Percentiles rank a stretch among this genome's conserved stretches.
These are phyloP conservation scores for Plectus sambesii DNA, from an alignment of 1,140 invertebrate genomes.

Conservation along the genomic window DNA sequence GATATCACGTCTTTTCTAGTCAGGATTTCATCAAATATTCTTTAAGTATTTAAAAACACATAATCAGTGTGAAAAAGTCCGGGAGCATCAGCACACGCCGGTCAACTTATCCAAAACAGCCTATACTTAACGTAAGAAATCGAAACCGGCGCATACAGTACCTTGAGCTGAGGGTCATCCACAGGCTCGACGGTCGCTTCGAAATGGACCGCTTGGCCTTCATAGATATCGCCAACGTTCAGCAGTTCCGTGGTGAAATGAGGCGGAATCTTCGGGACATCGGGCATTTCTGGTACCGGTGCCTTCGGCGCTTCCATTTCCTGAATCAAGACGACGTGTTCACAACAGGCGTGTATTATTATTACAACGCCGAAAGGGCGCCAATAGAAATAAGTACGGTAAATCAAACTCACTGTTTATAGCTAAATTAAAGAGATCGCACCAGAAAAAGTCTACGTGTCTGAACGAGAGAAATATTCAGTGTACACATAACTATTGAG, in stretches of 20 bases:
- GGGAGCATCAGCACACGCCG: no score
- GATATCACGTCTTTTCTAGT: no score
- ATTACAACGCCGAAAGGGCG: no score
- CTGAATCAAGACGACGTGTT: conserved; percentile 9
- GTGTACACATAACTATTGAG: no score
- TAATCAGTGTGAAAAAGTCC: no score
- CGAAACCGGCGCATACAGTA: conserved; percentile 79
- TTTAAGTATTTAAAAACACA: conserved; percentile 9
- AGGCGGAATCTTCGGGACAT: conserved; percentile 34
- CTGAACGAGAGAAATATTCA: no score
- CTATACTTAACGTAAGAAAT: conserved; percentile 13
- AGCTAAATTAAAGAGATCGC: no score
- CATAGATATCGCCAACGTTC: conserved; percentile 60
- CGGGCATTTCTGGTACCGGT: conserved; percentile 26
- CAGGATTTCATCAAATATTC: no score
- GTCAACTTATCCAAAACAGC: no score
- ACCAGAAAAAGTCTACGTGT: no score
- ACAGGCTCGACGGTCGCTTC: conserved; percentile 88
- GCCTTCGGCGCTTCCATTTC: conserved; percentile 34
- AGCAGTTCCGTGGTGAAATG: conserved; percentile 33
- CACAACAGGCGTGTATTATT: background rate
- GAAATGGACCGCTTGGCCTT: conserved; percentile 87
- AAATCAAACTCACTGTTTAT: no score
- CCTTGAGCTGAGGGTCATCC: conserved; percentile 85
- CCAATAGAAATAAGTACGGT: no score